Conservation (phyloP, 2,888 invertebrate species). For the Seira sanloemensis region DNA sequence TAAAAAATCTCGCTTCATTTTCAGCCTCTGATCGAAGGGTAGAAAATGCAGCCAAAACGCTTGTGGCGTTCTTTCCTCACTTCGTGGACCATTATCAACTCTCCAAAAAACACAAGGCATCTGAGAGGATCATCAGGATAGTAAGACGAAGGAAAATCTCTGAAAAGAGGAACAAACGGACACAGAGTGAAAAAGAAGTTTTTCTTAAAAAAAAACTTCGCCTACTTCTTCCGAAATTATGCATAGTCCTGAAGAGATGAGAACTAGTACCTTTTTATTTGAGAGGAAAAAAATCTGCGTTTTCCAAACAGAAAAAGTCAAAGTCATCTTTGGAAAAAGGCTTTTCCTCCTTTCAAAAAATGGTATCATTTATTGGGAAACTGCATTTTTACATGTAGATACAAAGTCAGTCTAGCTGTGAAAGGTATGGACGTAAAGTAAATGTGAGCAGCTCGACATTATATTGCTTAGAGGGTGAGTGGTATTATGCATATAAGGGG, state of each 20-base stretch:
- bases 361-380: not conserved
- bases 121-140: not conserved
- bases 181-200: not conserved
- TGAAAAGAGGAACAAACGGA: not conserved
- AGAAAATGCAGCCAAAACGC: slow-evolving; percentile 12
- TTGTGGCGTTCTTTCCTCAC: slow-evolving; percentile 38
- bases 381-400: too few relatives aligned
- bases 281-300: not conserved
- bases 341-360: not conserved
- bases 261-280: not conserved
- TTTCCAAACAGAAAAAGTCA: not conserved
- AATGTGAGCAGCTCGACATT: too few relatives aligned
- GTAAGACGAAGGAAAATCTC: not conserved
- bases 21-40: not conserved
- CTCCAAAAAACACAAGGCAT: not conserved
- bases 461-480: too few relatives aligned
- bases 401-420: too few relatives aligned
- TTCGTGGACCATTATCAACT: slow-evolving; percentile 21
- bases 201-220: not conserved
- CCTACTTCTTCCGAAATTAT: not conserved
- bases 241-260: not conserved
- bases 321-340: not conserved
- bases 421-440: too few relatives aligned
- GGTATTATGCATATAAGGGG: too few relatives aligned
- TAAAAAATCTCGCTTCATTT: not conserved